Evolutionary conservation across 2,888 invertebrate species (phyloP).

Genomic region (Plemyria rubiginata): DNA sequence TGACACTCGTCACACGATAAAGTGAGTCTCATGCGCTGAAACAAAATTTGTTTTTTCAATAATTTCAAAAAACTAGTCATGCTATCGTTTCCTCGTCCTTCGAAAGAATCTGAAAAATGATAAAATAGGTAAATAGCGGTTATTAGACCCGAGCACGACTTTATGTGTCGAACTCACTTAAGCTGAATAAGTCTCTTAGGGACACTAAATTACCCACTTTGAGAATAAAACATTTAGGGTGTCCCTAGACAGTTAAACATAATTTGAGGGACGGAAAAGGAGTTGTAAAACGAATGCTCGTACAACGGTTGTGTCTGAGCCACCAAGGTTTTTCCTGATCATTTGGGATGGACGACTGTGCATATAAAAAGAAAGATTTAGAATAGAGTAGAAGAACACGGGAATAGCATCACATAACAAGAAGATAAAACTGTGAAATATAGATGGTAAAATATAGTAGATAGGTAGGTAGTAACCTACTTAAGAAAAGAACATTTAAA

Average conservation of each 20-base stretch:
- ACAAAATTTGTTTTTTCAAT: no score
- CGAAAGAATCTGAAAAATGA: neutral
- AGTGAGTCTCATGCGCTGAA: no score
- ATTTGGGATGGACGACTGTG: no score
- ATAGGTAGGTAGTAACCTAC: no score
- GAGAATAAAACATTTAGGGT: constrained; percentile 25
- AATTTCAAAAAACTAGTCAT: neutral
- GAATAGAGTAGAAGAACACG: no score
- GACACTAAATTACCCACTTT: constrained; percentile 31
- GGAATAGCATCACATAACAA: no score
- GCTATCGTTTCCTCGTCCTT: no score
- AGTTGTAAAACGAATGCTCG: constrained; percentile 10
- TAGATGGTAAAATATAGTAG: no score
- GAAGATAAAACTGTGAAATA: no score
- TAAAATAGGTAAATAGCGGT: constrained; percentile 1
- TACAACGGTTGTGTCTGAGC: neutral
- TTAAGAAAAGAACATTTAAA: no score
- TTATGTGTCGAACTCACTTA: constrained; percentile 18
- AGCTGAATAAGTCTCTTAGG: constrained; percentile 18
- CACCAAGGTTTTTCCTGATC: no score
- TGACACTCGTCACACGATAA: neutral
- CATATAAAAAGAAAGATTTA: no score
- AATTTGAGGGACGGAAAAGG: constrained; percentile 17
- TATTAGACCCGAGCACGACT: constrained; percentile 17
- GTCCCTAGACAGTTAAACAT: constrained; percentile 11